Percentiles rank a stretch among this genome's conserved stretches.
Conservation (phyloP, 1,140 invertebrate species). For the Cotesia chilonis region DNA sequence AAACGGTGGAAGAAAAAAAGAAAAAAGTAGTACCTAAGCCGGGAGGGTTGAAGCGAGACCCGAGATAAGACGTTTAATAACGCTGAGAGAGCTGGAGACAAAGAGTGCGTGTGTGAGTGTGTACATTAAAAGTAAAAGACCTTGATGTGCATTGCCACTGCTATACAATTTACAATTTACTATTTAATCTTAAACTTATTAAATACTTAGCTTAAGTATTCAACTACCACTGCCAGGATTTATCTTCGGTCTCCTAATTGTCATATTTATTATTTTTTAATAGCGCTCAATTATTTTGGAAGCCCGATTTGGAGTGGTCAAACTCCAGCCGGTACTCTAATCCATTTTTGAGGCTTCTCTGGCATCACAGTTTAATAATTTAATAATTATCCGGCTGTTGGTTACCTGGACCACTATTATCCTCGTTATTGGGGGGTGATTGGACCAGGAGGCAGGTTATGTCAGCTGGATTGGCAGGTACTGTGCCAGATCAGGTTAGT, state of each 20-base stretch:
- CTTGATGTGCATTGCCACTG: not conserved
- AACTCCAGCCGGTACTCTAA: no score
- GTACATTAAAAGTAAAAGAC: not conserved
- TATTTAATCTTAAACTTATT: not conserved
- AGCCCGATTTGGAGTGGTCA: no score
- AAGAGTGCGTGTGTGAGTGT: conserved; percentile 23
- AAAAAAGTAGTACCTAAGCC: conserved; percentile 14
- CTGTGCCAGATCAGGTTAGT: conserved; percentile 63
- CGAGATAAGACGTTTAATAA: not conserved
- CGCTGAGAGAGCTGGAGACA: conserved; percentile 2
- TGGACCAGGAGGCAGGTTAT: conserved; percentile 58
- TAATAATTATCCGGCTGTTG: no score
- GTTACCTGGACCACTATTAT: conserved; percentile 11
- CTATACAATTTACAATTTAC: not conserved
- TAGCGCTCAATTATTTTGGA: no score
- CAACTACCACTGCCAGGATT: no score
- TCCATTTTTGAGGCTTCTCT: no score
- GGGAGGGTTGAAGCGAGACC: conserved; percentile 25
- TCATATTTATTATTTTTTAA: no score
- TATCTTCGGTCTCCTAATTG: no score
- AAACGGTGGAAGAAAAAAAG: not conserved
- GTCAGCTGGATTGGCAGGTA: conserved; percentile 64
- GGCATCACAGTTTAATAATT: no score
- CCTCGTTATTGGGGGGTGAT: not conserved
- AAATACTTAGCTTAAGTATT: no score